Evolutionary conservation across 2,797 vertebrate genomes (phyloP).

Genomic region (Kryptolebias ocellatus): DNA sequence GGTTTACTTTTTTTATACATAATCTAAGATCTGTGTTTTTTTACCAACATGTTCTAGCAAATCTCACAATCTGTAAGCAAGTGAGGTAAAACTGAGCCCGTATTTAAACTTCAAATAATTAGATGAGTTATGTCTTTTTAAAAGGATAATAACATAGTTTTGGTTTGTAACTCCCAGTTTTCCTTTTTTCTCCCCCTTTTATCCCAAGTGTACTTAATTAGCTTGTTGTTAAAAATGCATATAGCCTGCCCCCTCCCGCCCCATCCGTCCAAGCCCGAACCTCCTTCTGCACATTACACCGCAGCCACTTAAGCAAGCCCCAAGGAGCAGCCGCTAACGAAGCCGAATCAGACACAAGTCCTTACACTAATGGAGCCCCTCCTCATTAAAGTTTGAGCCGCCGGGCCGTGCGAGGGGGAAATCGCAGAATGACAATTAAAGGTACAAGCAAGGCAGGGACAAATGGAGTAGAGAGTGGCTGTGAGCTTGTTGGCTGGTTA

Average conservation of each 20-base stretch:
- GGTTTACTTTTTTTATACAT: too few relatives aligned
- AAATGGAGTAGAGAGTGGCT: conserved; percentile 42
- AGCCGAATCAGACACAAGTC: conserved; percentile 64
- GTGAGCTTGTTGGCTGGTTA: conserved; percentile 29
- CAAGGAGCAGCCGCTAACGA: conserved; percentile 71
- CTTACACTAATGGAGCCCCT: conserved; percentile 56
- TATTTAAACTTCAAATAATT: conserved; percentile 1
- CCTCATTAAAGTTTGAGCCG: conserved; percentile 81
- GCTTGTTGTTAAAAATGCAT: conserved; percentile 77
- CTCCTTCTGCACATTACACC: conserved; percentile 76
- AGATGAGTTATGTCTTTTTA: conserved; percentile 22
- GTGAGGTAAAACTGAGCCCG: not conserved
- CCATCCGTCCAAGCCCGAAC: conserved; percentile 44
- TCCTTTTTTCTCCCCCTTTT: conserved; percentile 18
- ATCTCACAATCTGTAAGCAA: not conserved
- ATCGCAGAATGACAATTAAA: conserved; percentile 65
- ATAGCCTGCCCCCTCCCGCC: conserved; percentile 1
- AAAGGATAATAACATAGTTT: conserved; percentile 42
- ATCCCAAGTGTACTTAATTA: conserved; percentile 72
- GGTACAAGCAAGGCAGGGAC: conserved; percentile 36
- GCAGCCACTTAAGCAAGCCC: conserved; percentile 81
- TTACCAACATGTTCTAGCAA: too few relatives aligned
- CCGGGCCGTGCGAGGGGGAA: conserved; percentile 50
- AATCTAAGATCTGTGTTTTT: too few relatives aligned
- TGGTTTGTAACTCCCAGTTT: conserved; percentile 52